Percentiles rank a stretch among this genome's conserved stretches.
Conservation (phyloP, 2,113 vertebrate species). For the Miniopterus natalensis region DNA sequence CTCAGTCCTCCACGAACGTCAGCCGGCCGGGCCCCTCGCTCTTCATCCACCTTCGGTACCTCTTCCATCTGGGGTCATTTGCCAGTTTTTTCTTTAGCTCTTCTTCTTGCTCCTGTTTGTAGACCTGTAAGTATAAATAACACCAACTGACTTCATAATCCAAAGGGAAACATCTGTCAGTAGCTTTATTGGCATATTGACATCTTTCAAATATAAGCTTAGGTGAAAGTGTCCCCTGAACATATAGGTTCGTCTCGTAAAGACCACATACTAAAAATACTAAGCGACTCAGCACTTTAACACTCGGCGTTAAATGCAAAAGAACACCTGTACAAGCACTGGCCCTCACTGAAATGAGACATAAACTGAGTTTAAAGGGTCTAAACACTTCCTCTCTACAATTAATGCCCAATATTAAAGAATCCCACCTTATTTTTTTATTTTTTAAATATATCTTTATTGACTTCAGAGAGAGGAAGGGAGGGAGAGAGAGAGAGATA, state of each 20-base stretch:
- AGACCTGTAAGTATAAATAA: slow-evolving; percentile 87
- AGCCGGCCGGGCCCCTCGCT: slow-evolving; percentile 96
- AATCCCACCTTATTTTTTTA: slow-evolving; percentile 22
- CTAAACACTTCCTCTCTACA: slow-evolving; percentile 55
- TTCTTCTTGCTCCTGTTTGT: slow-evolving; percentile 95
- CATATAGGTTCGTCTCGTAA: slow-evolving; percentile 1
- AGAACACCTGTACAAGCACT: background rate
- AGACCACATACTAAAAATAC: background rate
- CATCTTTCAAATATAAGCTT: slow-evolving; percentile 30
- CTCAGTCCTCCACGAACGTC: slow-evolving; percentile 96
- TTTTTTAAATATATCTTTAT: background rate
- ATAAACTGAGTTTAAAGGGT: slow-evolving; percentile 46
- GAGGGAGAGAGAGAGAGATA: too few species aligned
- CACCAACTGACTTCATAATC: slow-evolving; percentile 9
- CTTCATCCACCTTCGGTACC: slow-evolving; percentile 98
- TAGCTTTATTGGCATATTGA: background rate
- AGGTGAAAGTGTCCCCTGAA: slow-evolving; percentile 13
- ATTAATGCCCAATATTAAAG: slow-evolving; percentile 40
- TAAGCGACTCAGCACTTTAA: background rate
- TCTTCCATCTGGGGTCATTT: slow-evolving; percentile 96
- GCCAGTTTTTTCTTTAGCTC: slow-evolving; percentile 98
- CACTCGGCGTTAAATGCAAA: background rate
- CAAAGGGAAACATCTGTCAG: background rate
- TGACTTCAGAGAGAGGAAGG: too few species aligned
- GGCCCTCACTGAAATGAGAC: background rate